Evolutionary conservation across 2,888 invertebrate species (phyloP), one percentile per base, ranked within the genome.

Genomic region (Drosophila differens): DNA sequence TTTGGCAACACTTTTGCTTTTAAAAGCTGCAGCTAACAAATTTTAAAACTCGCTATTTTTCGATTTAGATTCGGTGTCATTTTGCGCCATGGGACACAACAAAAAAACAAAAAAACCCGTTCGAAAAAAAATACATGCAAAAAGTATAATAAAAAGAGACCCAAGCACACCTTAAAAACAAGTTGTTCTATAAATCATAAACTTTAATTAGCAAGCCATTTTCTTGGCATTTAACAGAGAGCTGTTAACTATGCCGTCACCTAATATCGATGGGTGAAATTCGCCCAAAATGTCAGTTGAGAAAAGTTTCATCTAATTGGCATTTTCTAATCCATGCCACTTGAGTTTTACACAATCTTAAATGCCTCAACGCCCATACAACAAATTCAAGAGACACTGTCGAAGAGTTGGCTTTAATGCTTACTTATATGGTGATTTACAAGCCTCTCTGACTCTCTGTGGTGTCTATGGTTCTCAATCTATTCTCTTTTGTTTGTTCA

Each of bases 1-100:
- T 68, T 77, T 83, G 65, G 76, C 82, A 81, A 82, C 81, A 88
- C 89, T 85, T 85, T 89, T 88, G 84, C 85, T 85, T 89, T 73
- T 71, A 60, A 60, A 55, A 41, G 61, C 66, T 73, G 65, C 64
- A 83, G 65, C 54, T 35, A 19, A 9, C 60, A 59, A 62, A 61
- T 64, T 44, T 67, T 55, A 66, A 68, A 66, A 68, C 59, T 58
- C 60, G 65, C 74, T 83, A 82, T 74, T 87, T 82, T 79, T 70
- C 82, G 81, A 85, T 82, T 83, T 69, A 64, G 69, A 75, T 66
- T 71, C 65, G 68, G 67, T 74, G 71, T 70, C 73, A 78, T 75
- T 80, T 75, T 78, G 85, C 81, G 75, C 80, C 78, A 73, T 82
- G 78, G 74, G 78, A 70, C 64, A 69, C 19, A 49, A 62, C 28